Evolutionary conservation across 2,888 invertebrate genomes (phyloP), one percentile per base, ranked within the genome.

Genomic region (Megamerina dolium): DNA sequence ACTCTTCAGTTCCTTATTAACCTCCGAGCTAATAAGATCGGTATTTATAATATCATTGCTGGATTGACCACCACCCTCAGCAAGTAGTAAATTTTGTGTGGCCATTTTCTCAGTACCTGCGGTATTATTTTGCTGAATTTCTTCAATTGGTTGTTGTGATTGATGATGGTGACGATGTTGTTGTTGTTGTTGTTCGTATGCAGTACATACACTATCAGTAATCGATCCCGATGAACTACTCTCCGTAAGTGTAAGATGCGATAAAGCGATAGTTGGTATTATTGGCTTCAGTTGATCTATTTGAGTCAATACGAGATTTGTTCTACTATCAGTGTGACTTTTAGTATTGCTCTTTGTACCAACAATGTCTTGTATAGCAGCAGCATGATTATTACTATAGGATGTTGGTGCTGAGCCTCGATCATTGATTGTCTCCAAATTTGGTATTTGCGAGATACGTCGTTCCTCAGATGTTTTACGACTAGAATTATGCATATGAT

Each of bases 141-240:
- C 33, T 36, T 29, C 45, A 10, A 16, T 34, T 23, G n/a, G 37
- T 17, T 26, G n/a, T 12, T 36, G 36, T 2, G 13, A 34, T 34
- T 14, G 51, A 29, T 40, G 40, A 4, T 43, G 38, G 4, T 4
- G 5, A 21, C 4, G 26, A n/a, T 23, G 30, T 21, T 17, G 16
- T 6, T 60, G 54, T n/a, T 48, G 52, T 35, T 64, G 63, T 37
- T 70, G 68, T 60, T 80, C 79, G 59, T 79, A 79, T 5, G 78
- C 70, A 10, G 79, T 79, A 54, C 79, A 78, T 45, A 79, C 72
- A 60, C 79, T 79, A 53, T 79, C 79, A 19, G 79, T 79, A 43
- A 79, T 68, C 3, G 79, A 79, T 37, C 79, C 79, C 43, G 79
- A 80, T 19, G 79, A 79, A 55, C 79, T 79, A 61, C 79, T 79